Base-by-base conservation (phyloP, 2,113 vertebrate genomes). In the Polypterus bichir region DNA sequence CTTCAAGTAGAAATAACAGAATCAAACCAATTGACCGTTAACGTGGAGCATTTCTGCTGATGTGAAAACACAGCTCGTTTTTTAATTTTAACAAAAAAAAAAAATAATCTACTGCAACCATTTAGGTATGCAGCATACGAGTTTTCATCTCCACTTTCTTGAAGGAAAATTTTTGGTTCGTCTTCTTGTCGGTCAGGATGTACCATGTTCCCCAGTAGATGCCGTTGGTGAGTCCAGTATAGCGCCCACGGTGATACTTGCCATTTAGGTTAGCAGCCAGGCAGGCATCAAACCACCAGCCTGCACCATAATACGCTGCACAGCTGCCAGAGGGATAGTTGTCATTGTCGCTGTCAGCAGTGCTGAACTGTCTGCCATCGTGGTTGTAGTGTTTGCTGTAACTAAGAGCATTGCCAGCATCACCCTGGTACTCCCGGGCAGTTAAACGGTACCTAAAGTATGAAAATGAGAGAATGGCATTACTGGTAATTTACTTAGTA, bases 201-300 rank as follows among this genome's bases (percentile, higher is more conserved):
- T 88, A 87, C 88, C 86, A 89, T 1, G 83, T 86, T 5, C 86
- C 86, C 86, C 86, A 88, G 74, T 86, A 87, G 73, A 88, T 87
- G 8, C 86, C 83, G 2, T 82, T 82, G 46, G 84, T 89, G 64
- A 89, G 76, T 2, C 88, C 86, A 2, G 69, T 82, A 74, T 88
- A 89, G 47, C 81, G 79, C 0, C 85, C 83, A 1, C 52, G 68
- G 68, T 89, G 81, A 59, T 86, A 90, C 9, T 63, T 79, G 51
- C 86, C 86, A 9, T 88, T 89, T 47, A 88, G 66, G 68, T 89
- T 89, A 8, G 84, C 83, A n/a, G 85, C 87, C 58, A 88, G 72
- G 66, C 87, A 90, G 11, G 86, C 78, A 48, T 88, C 84, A 27
- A 88, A 88, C 85, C 86, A 90, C 86, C 85, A 88, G 56, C 85